Evolutionary conservation across 1,140 invertebrate genomes (phyloP), one percentile per base, ranked within the genome.

Genomic region (Telenomus remus): DNA sequence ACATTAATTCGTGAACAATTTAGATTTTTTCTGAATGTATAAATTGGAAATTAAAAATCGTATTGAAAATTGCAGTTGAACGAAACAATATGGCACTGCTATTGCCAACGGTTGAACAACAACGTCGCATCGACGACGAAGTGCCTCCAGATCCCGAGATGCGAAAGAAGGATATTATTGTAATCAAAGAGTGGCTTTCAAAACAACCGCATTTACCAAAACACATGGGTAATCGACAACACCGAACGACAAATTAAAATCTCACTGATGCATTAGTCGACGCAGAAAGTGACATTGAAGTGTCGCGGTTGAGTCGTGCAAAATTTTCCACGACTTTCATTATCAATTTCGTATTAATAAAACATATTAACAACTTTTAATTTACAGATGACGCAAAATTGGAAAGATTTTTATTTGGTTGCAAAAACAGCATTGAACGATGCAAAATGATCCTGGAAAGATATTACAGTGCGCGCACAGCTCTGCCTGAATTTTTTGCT

Each of bases 351-450:
- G n/a, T n/a, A n/a, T n/a, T n/a, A n/a, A n/a, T n/a, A n/a, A n/a
- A n/a, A n/a, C n/a, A n/a, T n/a, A 39, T 39, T 39, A 4, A 9
- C n/a, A 14, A 44, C 4, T 44, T 14, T 44, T 12, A 1, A 44
- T 79, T 82, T 11, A 0, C 79, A 90, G 89, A 90, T 72, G 87
- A 90, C 13, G 74, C 63, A 9, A 86, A 86, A 60, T 72, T 90
- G 11, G 83, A 87, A 15, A 81, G 82, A 19, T 90, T 89, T 76
- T 78, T 90, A n/a, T 89, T 89, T 37, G 86, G 89, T 1, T 89
- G 89, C 66, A 90, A 90, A 76, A 90, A 89, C 71, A 90, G 86
- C 46, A 57, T 89, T 7, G 89, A 90, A 44, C 82, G 84, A 46
- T 89, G 89, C 33, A 90, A 90, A 78, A 64, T 81, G 16, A 88